A percentile compares a stretch with the other conserved stretches of the same genome.
phyloP scores from a whole-genome alignment of 1,140 invertebrate species.

The Pseudomyrmex dendroicus region DNA sequence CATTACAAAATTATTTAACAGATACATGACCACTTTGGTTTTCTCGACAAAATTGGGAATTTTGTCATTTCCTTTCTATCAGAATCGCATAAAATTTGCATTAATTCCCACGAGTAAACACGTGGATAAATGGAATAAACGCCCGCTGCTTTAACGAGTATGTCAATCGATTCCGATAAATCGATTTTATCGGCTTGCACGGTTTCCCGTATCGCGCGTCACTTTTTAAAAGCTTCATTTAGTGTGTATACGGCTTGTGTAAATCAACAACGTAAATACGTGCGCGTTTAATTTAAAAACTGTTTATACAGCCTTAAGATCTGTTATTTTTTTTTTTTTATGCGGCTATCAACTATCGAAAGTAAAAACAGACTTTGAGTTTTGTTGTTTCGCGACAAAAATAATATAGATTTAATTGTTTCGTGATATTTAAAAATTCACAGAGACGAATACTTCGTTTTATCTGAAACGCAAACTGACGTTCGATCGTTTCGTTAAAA shows the following conservation, averaged over 20 bases:
- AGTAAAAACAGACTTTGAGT: background rate
- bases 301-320: background rate
- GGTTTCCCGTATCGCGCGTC: background rate
- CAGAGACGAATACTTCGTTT: background rate
- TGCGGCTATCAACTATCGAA: background rate
- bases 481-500: background rate
- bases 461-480: background rate
- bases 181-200: constrained; percentile 17
- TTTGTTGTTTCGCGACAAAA: background rate
- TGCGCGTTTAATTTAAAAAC: background rate
- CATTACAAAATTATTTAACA: background rate
- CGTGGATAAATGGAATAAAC: constrained; percentile 10
- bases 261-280: constrained; percentile 29
- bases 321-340: background rate
- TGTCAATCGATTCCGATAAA: constrained; percentile 1
- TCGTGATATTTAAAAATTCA: background rate
- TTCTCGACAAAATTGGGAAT: background rate
- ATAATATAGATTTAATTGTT: background rate
- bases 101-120: constrained; percentile 29
- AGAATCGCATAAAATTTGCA: constrained; percentile 9
- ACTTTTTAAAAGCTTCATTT: constrained; percentile 8
- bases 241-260: background rate
- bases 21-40: background rate
- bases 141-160: constrained; percentile 10
- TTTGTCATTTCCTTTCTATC: background rate